These are phyloP conservation scores for Polyommatus icarus DNA, from an alignment of 2,888 invertebrate genomes.

Conservation along the genomic window DNA sequence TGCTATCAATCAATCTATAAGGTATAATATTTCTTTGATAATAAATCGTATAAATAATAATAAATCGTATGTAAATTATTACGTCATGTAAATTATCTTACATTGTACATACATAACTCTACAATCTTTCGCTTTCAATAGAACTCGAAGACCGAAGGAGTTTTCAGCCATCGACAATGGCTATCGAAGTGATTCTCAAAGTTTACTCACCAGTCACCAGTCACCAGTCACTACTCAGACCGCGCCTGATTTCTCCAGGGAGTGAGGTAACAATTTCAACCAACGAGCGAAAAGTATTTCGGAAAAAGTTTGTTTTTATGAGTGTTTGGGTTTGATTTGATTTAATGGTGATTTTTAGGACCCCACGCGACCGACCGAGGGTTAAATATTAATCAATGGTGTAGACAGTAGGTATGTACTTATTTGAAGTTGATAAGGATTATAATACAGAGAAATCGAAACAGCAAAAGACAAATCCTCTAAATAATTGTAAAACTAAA, in stretches of 20 bases:
- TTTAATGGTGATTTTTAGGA: not conserved
- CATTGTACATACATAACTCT: not conserved
- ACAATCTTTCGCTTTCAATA: not conserved
- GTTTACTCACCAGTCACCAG: not conserved
- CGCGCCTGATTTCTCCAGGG: constrained; percentile 25
- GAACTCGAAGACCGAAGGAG: not conserved
- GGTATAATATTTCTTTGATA: too few relatives aligned
- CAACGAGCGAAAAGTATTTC: not conserved
- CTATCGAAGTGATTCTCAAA: not conserved
- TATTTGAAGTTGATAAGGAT: too few relatives aligned
- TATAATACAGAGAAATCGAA: too few relatives aligned
- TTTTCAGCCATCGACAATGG: constrained; percentile 12
- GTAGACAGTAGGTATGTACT: too few relatives aligned
- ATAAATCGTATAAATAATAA: too few relatives aligned
- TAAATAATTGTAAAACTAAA: too few relatives aligned
- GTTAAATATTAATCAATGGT: not conserved
- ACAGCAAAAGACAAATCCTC: too few relatives aligned
- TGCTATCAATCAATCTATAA: too few relatives aligned
- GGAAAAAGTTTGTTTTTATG: not conserved
- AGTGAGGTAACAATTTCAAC: constrained; percentile 2
- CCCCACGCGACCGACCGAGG: not conserved
- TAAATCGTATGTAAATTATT: too few relatives aligned
- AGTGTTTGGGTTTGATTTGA: not conserved
- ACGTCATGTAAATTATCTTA: not conserved
- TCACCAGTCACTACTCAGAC: not conserved